Conservation (phyloP, 2,888 invertebrate species). For the Tryphoninae sp. region DNA sequence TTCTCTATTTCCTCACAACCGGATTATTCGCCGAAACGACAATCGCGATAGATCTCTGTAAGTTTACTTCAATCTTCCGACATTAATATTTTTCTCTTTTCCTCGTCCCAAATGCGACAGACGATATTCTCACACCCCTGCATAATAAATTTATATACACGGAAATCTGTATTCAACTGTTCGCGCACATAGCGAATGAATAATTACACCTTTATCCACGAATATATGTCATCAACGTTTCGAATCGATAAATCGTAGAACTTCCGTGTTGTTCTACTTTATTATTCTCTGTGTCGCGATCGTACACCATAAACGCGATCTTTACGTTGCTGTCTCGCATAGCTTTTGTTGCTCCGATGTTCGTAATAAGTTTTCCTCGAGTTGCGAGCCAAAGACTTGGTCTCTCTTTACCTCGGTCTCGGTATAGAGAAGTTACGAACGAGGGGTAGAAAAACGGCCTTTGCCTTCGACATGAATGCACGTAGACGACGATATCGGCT, state of each 20-base stretch:
- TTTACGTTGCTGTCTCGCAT: constrained; percentile 38
- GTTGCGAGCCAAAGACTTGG: constrained; percentile 43
- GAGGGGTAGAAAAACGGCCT: constrained; percentile 35
- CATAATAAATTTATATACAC: neutral
- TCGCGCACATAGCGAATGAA: too few species aligned
- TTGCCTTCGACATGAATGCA: constrained; percentile 49
- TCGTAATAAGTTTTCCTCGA: constrained; percentile 54
- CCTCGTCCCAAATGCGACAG: too few species aligned
- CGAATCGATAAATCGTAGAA: constrained; percentile 52
- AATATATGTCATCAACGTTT: constrained; percentile 23
- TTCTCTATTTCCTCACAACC: constrained; percentile 68
- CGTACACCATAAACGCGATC: constrained; percentile 36
- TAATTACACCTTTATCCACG: too few species aligned
- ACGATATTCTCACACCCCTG: too few species aligned
- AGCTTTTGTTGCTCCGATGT: constrained; percentile 39
- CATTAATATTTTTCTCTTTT: too few species aligned
- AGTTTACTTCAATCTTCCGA: constrained; percentile 61
- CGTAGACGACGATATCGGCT: constrained; percentile 42
- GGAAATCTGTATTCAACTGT: too few species aligned
- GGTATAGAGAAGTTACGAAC: neutral
- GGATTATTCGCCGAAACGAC: constrained; percentile 66
- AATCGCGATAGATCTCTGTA: constrained; percentile 77
- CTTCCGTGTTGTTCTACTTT: constrained; percentile 56
- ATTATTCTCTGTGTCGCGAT: constrained; percentile 61
- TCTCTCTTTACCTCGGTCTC: neutral